Base-by-base conservation (phyloP, 2,888 invertebrate species). In the Orchesella flavescens region DNA sequence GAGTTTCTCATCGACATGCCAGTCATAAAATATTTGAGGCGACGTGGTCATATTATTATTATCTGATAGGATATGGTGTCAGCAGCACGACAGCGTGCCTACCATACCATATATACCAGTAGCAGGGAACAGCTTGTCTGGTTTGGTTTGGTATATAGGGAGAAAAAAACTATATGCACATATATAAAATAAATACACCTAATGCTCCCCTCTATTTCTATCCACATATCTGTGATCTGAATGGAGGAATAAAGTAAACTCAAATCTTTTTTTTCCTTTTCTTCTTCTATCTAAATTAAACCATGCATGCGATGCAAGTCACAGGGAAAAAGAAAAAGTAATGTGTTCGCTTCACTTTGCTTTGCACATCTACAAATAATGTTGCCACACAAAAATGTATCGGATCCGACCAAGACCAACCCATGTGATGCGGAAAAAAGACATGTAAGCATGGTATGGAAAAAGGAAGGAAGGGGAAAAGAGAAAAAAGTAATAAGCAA, bases 1-100 rank as follows among this genome's bases (percentile, higher is more conserved):
- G 74, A 78, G 73, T 68, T 78, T 73, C 73, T 69, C 78, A 83
- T 83, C 83, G 83, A 83, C 83, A 78, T 83, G 83, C 69, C 83
- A 83, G 53, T 72, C 83, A 78, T 78, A 83, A 83, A 83, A 78
- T 74, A 78, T 83, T 77, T 74, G 78, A 78, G 55, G 78, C 77
- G 76, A 77, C 73, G 76, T 76, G 57, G 66, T 24, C 83, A 76
- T 83, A 77, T 83, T 82, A 76, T 82, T 49, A 75, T 66, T 65
- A 77, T 83, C 76, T 73, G 83, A 77, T 83, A 73, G 15, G 76
- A 59, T 73, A 83, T 68, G 77, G 77, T 83, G 77, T 77, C 83
- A 83, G 83, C 77, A 77, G 73, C 77, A 83, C 82, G 82, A 76
- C 79, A 79, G 65, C 79, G 57, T 46, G 44, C 21, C 75, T 63